These are phyloP conservation scores for Cinara cedri DNA, from an alignment of 2,888 invertebrate genomes.

Conservation along the genomic window DNA sequence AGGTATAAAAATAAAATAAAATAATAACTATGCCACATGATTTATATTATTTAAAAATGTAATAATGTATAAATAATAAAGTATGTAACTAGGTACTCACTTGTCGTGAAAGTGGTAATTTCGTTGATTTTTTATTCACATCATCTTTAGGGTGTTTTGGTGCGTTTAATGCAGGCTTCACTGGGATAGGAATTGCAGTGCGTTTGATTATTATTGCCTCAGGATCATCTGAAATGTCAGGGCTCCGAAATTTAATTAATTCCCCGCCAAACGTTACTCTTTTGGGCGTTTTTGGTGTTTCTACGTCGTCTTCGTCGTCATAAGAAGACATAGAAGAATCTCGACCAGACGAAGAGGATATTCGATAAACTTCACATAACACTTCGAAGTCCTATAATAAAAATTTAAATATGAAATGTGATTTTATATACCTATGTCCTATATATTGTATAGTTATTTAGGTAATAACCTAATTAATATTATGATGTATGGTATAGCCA, in stretches of 20 bases:
- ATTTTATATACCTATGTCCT: background rate
- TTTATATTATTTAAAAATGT: too few relatives aligned
- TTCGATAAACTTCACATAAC: conserved; percentile 69
- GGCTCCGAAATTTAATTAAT: conserved; percentile 82
- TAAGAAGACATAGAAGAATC: conserved; percentile 56
- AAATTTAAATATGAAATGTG: background rate
- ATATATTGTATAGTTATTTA: too few relatives aligned
- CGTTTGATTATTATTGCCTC: conserved; percentile 58
- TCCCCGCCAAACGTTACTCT: conserved; percentile 87
- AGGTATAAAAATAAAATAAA: background rate
- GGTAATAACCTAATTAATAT: too few relatives aligned
- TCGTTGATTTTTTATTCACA: conserved; percentile 57
- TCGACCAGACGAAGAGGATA: conserved; percentile 58
- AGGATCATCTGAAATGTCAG: conserved; percentile 73
- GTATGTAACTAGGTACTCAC: conserved; percentile 17
- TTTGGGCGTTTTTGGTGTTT: conserved; percentile 67
- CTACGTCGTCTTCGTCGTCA: conserved; percentile 59
- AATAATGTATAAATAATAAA: background rate
- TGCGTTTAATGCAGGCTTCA: conserved; percentile 61
- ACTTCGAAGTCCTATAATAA: conserved; percentile 66
- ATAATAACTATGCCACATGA: background rate
- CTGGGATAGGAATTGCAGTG: conserved; percentile 61
- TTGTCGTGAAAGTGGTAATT: conserved; percentile 17
- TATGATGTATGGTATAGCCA: too few relatives aligned
- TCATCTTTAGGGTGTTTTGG: conserved; percentile 62